Base-by-base conservation (phyloP, 2,113 vertebrate genomes). In the Amphiprion ocellaris region DNA sequence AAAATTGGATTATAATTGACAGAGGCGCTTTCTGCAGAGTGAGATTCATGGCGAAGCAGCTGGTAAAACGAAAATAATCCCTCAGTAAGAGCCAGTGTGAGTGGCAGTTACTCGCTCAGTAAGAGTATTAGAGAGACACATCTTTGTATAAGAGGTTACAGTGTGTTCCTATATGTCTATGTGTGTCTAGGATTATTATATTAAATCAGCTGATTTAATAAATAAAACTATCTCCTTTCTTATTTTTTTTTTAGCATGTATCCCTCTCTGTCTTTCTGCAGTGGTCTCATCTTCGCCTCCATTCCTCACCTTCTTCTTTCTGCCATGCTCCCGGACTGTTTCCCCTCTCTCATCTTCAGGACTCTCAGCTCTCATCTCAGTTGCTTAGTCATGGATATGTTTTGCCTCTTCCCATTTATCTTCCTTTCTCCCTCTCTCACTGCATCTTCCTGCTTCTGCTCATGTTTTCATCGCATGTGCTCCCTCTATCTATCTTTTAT, bases 1-100 rank as follows among this genome's bases (percentile, higher is more conserved):
- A 66, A 60, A 65, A 72, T 33, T 63, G 26, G 46, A 15, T 44
- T 41, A 68, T 54, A 23, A 30, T 26, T 5, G 67, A 72, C 55
- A 64, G 37, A 49, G n/a, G 47, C 4, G 0, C n/a, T 47, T 44
- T n/a, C 1, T 74, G 49, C 60, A 41, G 33, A 67, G 10, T 64
- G 59, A 63, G 46, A 50, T 62, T 52, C 69, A 83, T 11, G 59
- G 39, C 21, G 44, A 37, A 59, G 41, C 49, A 74, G 66, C 55
- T 59, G 75, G 21, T 50, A 52, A 77, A 55, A 71, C 21, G 56
- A 19, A 24, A 71, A 50, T 54, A 46, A 60, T 83, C 71, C 59
- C 58, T 59, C 15, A 17, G 28, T 59, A 62, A 82, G 49, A 78
- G 61, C 54, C 41, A 19, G 10, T 2, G 0, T 67, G 70, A 79